Evolutionary conservation across 2,888 invertebrate species (phyloP).

Genomic region (Drosophila macrospina): DNA sequence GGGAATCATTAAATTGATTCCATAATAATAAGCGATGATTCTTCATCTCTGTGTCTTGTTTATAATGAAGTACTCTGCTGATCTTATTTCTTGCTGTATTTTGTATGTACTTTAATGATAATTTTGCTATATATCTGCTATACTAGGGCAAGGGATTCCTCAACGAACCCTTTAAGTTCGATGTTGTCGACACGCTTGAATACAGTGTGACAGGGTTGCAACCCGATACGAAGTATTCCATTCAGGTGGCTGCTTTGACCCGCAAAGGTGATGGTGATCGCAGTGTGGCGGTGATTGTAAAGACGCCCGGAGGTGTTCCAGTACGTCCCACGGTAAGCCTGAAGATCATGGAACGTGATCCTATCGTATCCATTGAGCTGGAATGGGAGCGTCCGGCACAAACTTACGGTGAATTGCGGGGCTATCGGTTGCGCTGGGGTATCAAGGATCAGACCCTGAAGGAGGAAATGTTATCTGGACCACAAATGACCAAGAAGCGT

Average conservation of each 20-base stretch:
- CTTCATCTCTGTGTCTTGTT: no score
- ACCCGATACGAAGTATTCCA: constrained; percentile 97
- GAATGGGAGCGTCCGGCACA: constrained; percentile 96
- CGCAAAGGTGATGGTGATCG: constrained; percentile 98
- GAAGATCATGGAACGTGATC: constrained; percentile 93
- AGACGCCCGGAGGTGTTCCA: constrained; percentile 97
- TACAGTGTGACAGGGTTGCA: constrained; percentile 95
- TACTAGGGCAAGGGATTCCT: constrained; percentile 88
- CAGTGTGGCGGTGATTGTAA: constrained; percentile 93
- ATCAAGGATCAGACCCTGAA: constrained; percentile 92
- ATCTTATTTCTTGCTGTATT: background rate
- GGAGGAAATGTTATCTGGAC: constrained; percentile 90
- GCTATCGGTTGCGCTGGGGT: constrained; percentile 94
- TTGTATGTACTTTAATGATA: background rate
- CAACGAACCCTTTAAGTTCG: constrained; percentile 94
- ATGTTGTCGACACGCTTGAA: constrained; percentile 93
- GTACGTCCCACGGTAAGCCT: constrained; percentile 92
- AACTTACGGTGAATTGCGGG: constrained; percentile 94
- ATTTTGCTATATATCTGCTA: background rate
- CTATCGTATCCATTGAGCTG: constrained; percentile 94
- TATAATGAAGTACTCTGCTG: no score
- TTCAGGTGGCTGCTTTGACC: constrained; percentile 98
- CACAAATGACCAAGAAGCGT: constrained; percentile 89
- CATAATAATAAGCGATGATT: no score
- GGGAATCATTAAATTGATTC: no score